These are phyloP conservation scores for Alethe castanea DNA, from an alignment of 2,113 vertebrate species.

Conservation along the genomic window DNA sequence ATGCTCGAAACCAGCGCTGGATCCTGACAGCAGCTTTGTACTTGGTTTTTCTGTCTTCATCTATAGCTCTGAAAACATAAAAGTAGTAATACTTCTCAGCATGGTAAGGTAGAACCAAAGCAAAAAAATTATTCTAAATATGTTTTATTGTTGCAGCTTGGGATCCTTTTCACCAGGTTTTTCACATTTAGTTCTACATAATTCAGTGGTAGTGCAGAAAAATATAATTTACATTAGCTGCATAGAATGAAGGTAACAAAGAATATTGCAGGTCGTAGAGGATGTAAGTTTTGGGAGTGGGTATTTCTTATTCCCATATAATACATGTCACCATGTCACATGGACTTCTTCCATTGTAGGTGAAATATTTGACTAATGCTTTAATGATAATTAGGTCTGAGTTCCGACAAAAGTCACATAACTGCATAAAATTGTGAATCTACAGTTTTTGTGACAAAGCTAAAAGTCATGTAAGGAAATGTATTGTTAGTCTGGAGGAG, in stretches of 20 bases:
- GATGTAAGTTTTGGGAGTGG: background rate
- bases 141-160: background rate
- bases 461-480: background rate
- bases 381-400: constrained; percentile 56
- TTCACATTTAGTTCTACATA: background rate
- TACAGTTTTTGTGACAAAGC: background rate
- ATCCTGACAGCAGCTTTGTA: constrained; percentile 79
- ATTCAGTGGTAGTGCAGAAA: background rate
- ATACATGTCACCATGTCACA: background rate
- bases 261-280: background rate
- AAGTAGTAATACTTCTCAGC: background rate
- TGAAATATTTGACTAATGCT: constrained; percentile 47
- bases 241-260: background rate
- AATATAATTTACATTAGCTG: background rate
- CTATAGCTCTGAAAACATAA: constrained; percentile 72
- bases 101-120: background rate
- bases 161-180: background rate
- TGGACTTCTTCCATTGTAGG: constrained; percentile 21
- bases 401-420: constrained; percentile 50
- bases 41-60: constrained; percentile 73
- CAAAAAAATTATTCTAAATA: background rate
- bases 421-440: constrained; percentile 39
- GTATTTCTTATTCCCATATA: constrained; percentile 5
- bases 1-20: constrained; percentile 90
- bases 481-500: background rate